phyloP scores from a whole-genome alignment of 2,888 invertebrate species.

The Netelia inedita region DNA sequence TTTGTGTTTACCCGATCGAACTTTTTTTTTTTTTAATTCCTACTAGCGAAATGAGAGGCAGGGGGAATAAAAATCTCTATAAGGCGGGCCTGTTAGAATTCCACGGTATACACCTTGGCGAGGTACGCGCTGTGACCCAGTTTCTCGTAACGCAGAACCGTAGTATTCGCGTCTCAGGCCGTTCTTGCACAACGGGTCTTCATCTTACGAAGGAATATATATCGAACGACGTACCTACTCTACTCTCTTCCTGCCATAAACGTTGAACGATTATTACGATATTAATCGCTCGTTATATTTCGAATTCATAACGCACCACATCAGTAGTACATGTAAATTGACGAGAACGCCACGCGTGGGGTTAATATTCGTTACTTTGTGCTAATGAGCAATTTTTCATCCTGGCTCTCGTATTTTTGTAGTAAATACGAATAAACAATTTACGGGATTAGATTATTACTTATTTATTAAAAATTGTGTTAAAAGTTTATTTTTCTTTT shows the following conservation, averaged over 20 bases:
- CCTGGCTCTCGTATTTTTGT: too few relatives aligned
- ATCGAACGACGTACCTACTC: not conserved
- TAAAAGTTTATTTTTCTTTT: too few relatives aligned
- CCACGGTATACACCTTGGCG: constrained; percentile 26
- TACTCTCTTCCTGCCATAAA: not conserved
- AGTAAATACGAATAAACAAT: too few relatives aligned
- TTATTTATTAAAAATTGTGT: too few relatives aligned
- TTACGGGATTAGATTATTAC: too few relatives aligned
- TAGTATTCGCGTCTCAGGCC: constrained; percentile 45
- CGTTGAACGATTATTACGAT: too few relatives aligned
- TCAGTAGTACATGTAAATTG: too few relatives aligned
- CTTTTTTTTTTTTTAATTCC: not conserved
- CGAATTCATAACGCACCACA: too few relatives aligned
- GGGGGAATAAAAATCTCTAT: constrained; percentile 8
- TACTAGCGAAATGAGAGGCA: not conserved
- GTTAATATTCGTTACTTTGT: too few relatives aligned
- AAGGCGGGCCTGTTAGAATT: constrained; percentile 31
- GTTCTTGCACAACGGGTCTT: constrained; percentile 58
- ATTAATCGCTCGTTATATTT: too few relatives aligned
- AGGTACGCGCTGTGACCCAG: constrained; percentile 54
- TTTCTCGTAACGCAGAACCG: constrained; percentile 61
- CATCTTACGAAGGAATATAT: constrained; percentile 15
- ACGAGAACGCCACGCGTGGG: too few relatives aligned
- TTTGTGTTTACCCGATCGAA: not conserved
- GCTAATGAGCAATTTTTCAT: too few relatives aligned